These are phyloP conservation scores for Cephus runcator DNA, from an alignment of 2,888 invertebrate species.

Conservation along the genomic window DNA sequence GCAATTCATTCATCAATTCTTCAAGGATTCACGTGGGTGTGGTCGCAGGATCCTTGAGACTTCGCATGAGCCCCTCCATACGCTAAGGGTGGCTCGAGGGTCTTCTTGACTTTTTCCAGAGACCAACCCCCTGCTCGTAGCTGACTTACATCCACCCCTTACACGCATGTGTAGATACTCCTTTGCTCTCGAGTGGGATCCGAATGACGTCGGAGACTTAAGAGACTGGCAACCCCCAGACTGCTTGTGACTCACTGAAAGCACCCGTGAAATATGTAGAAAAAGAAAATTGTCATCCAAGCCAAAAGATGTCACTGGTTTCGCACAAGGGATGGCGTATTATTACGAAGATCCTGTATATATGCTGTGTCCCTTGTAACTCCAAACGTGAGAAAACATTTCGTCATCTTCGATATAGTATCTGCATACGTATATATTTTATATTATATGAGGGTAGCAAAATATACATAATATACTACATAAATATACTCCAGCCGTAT, in stretches of 20 bases:
- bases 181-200: background rate
- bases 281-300: constrained; percentile 48
- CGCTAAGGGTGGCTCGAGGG: background rate
- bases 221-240: background rate
- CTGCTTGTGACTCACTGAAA: background rate
- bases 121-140: background rate
- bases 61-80: background rate
- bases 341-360: constrained; percentile 49
- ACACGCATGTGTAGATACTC: background rate
- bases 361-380: constrained; percentile 41
- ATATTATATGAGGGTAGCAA: background rate
- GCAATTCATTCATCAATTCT: background rate
- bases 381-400: constrained; percentile 18
- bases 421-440: no score
- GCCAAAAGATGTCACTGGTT: constrained; percentile 26
- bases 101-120: background rate
- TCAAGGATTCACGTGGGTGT: background rate
- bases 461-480: background rate
- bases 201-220: background rate
- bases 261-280: constrained; percentile 11
- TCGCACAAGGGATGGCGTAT: constrained; percentile 37
- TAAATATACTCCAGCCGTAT: background rate
- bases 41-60: background rate
- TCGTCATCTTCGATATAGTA: background rate
- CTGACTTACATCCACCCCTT: background rate